Evolutionary conservation across 1,140 invertebrate genomes (phyloP).

Genomic region (Periplaneta americana): DNA sequence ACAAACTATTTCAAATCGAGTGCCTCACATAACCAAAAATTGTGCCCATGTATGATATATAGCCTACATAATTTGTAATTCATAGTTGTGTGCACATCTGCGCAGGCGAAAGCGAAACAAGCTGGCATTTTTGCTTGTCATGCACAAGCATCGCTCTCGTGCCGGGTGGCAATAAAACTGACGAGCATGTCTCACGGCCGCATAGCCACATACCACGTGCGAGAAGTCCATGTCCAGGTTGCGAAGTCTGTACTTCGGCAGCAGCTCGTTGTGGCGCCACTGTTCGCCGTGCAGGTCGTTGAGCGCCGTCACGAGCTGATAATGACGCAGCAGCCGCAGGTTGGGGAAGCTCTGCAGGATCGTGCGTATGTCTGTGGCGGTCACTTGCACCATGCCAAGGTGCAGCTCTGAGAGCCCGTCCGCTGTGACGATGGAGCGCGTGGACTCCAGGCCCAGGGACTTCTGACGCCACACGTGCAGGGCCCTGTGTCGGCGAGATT

Average conservation of each 20-base stretch:
- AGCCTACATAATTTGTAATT: too few species aligned
- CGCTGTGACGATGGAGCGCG: neutral
- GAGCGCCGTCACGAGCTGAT: constrained; percentile 28
- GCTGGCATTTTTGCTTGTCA: too few species aligned
- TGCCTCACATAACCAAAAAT: too few species aligned
- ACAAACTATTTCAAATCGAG: too few species aligned
- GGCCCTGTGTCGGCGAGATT: too few species aligned
- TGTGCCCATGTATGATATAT: too few species aligned
- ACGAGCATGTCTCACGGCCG: too few species aligned
- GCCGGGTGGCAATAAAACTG: too few species aligned
- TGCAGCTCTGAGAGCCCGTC: constrained; percentile 23
- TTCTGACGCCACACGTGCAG: constrained; percentile 1
- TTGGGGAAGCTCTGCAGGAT: constrained; percentile 21
- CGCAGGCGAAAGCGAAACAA: too few species aligned
- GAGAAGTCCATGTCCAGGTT: constrained; percentile 33
- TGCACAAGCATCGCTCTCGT: too few species aligned
- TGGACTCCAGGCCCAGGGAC: neutral
- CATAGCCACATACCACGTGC: constrained; percentile 29
- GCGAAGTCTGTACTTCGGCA: constrained; percentile 25
- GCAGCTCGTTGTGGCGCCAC: constrained; percentile 19
- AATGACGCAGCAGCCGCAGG: constrained; percentile 26
- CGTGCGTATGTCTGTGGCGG: constrained; percentile 18
- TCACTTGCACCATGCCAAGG: constrained; percentile 21
- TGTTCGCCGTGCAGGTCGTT: constrained; percentile 22
- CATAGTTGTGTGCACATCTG: too few species aligned